These are phyloP conservation scores for Nemapogon koenigi DNA, from an alignment of 2,888 invertebrate genomes.

Conservation along the genomic window DNA sequence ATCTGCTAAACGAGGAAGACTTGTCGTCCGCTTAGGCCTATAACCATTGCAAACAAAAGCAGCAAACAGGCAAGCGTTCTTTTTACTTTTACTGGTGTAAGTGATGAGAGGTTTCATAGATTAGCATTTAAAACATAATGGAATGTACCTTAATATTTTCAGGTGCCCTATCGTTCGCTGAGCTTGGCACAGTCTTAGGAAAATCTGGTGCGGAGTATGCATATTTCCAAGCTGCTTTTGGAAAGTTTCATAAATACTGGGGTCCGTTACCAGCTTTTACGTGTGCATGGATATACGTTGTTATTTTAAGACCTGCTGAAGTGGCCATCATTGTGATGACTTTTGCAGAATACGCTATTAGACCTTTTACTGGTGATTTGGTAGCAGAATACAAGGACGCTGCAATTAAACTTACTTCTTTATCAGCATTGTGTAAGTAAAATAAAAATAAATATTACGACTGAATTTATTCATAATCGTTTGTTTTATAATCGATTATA, in stretches of 20 bases:
- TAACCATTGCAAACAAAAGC: no score
- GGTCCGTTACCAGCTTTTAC: conserved; percentile 77
- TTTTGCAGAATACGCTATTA: conserved; percentile 76
- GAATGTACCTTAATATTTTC: conserved; percentile 24
- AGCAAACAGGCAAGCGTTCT: background rate
- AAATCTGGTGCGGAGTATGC: conserved; percentile 84
- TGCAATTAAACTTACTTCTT: conserved; percentile 68
- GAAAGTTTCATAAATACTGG: conserved; percentile 70
- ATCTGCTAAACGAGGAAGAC: no score
- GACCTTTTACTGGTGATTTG: conserved; percentile 63
- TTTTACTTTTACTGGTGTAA: no score
- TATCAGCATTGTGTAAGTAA: conserved; percentile 69
- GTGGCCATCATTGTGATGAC: conserved; percentile 79
- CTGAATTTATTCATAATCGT: no score
- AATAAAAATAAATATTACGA: no score
- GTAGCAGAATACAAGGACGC: conserved; percentile 43
- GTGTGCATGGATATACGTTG: conserved; percentile 79
- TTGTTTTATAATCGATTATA: no score
- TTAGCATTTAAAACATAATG: no score
- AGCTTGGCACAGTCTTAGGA: conserved; percentile 79
- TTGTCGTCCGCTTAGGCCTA: no score
- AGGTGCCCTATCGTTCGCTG: conserved; percentile 83
- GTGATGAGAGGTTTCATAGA: no score
- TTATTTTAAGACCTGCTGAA: conserved; percentile 78
- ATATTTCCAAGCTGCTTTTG: conserved; percentile 78